Evolutionary conservation across 2,113 vertebrate species (phyloP).

Genomic region (Sula dactylatra): DNA sequence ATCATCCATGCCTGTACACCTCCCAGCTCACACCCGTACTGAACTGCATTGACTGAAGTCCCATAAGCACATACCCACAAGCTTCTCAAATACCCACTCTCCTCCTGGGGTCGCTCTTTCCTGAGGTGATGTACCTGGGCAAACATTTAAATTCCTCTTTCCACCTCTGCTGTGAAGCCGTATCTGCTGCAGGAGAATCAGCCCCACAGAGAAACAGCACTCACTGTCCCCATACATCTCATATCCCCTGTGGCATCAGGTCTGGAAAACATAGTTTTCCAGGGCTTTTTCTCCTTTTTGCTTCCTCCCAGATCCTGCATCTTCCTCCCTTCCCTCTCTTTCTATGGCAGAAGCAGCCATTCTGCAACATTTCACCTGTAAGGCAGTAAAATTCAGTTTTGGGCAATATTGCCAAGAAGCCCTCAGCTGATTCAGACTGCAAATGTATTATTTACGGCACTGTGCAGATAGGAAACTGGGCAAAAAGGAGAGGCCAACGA

Average conservation of each 20-base stretch:
- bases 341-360: neutral
- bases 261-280: neutral
- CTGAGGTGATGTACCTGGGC: neutral
- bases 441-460: neutral
- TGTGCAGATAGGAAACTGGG: neutral
- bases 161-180: rapidly evolving
- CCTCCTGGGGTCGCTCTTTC: neutral
- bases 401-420: neutral
- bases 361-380: neutral
- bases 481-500: neutral
- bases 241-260: neutral
- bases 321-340: neutral
- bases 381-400: neutral
- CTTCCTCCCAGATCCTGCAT: neutral
- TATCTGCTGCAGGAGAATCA: neutral
- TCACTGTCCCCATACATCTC: neutral
- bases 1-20: neutral
- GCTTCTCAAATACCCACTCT: neutral
- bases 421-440: neutral
- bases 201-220: neutral
- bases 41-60: neutral
- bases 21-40: neutral
- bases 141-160: neutral
- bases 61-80: neutral
- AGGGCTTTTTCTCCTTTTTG: neutral